Evolutionary conservation across 2,888 invertebrate species (phyloP).

Genomic region (Patella ulyssiponensis): DNA sequence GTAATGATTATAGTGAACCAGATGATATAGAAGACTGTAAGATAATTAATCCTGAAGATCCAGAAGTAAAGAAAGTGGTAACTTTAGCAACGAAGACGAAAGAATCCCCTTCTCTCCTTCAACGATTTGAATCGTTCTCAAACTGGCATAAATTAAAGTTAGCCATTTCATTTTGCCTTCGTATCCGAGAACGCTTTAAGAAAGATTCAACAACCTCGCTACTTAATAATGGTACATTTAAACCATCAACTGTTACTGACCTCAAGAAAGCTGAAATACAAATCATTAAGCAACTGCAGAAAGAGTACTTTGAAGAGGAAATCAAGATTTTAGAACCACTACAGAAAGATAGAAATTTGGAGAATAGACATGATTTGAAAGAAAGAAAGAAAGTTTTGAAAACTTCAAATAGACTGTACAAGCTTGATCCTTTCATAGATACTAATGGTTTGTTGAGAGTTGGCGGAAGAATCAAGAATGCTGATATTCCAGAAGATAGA

Average conservation of each 20-base stretch:
- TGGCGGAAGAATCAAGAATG: conserved; percentile 12
- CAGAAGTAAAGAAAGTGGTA: background rate
- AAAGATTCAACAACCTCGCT: background rate
- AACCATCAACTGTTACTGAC: background rate
- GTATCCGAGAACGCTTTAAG: background rate
- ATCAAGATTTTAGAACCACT: background rate
- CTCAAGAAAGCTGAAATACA: background rate
- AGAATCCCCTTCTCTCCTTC: background rate
- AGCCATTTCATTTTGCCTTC: background rate
- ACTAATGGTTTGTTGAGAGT: conserved; percentile 4
- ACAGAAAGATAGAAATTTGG: background rate
- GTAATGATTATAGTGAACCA: background rate
- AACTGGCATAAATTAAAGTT: background rate
- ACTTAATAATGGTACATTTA: background rate
- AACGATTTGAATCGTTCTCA: background rate
- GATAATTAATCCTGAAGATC: background rate
- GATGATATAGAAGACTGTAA: background rate
- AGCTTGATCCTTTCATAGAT: conserved; percentile 11
- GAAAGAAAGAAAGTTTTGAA: background rate
- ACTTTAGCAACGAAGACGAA: background rate
- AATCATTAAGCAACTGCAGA: background rate
- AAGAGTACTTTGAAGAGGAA: background rate
- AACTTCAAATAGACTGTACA: background rate
- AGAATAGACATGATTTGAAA: conserved; percentile 1
- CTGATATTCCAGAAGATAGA: background rate